A percentile compares a stretch with the other conserved stretches of the same genome.
Evolutionary conservation across 2,113 vertebrate species (phyloP).

Genomic region (Poeciliopsis turrubarensis): DNA sequence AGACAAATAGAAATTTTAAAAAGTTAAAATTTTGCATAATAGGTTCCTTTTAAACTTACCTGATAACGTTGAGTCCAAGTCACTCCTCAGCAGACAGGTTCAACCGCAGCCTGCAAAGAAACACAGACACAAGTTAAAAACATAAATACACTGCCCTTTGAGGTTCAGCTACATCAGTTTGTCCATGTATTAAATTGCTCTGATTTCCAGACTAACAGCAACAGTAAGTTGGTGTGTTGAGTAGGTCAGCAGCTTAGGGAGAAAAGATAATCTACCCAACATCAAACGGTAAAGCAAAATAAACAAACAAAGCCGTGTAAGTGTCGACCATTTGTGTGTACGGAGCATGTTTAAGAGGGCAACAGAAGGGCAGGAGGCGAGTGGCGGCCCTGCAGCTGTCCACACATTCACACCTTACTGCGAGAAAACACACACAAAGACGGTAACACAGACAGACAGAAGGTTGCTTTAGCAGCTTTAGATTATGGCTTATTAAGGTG

Average conservation of each 20-base stretch:
- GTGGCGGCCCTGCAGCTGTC: constrained; percentile 57
- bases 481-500: constrained; percentile 22
- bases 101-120: constrained; percentile 40
- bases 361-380: constrained; percentile 39
- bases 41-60: constrained; percentile 21
- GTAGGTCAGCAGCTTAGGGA: not conserved
- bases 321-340: constrained; percentile 14
- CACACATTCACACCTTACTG: constrained; percentile 57
- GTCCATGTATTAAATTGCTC: not conserved
- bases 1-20: too few relatives aligned
- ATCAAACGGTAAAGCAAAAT: not conserved
- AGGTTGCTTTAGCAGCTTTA: constrained; percentile 14
- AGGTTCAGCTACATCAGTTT: not conserved
- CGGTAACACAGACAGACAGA: constrained; percentile 16
- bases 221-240: not conserved
- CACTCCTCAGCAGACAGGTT: constrained; percentile 17
- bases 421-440: constrained; percentile 23
- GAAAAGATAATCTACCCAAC: too few relatives aligned
- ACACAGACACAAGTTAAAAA: not conserved
- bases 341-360: not conserved
- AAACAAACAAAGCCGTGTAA: not conserved
- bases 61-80: constrained; percentile 12
- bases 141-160: not conserved
- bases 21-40: too few relatives aligned
- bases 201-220: not conserved